Evolutionary conservation across 1,140 invertebrate genomes (phyloP).

Genomic region (Halictus rubicundus): DNA sequence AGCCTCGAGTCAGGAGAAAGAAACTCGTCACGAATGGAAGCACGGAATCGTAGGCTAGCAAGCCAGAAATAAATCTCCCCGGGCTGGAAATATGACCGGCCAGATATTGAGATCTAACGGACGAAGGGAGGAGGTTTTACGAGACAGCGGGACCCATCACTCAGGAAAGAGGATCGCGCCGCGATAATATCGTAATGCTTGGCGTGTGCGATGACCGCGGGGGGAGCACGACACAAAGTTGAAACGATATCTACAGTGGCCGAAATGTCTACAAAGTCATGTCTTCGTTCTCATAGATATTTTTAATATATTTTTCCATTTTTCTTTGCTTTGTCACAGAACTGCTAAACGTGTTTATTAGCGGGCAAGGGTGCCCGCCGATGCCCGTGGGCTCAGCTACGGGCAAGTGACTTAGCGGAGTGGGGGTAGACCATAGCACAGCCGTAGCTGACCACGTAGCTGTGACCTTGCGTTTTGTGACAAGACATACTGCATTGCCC

Average conservation of each 20-base stretch:
- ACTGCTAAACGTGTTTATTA: no score
- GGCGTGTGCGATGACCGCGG: constrained; percentile 14
- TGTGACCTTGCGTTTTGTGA: no score
- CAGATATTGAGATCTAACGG: background rate
- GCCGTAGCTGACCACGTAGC: no score
- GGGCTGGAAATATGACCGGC: background rate
- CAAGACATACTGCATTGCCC: no score
- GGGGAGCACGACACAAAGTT: constrained; percentile 6
- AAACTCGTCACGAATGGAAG: background rate
- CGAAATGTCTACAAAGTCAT: no score
- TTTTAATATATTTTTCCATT: no score
- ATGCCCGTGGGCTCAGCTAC: no score
- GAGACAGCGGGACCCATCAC: background rate
- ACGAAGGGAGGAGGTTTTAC: background rate
- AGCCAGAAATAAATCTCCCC: background rate
- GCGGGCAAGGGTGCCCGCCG: no score
- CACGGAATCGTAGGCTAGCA: background rate
- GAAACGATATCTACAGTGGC: constrained; percentile 29
- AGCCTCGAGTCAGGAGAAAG: background rate
- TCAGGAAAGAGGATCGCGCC: constrained; percentile 17
- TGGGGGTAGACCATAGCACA: no score
- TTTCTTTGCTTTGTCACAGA: no score
- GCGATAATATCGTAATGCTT: constrained; percentile 31
- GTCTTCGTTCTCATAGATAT: no score
- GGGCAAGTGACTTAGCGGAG: no score